phyloP scores from a whole-genome alignment of 2,113 vertebrate genomes.

The Chelonoidis abingdonii region DNA sequence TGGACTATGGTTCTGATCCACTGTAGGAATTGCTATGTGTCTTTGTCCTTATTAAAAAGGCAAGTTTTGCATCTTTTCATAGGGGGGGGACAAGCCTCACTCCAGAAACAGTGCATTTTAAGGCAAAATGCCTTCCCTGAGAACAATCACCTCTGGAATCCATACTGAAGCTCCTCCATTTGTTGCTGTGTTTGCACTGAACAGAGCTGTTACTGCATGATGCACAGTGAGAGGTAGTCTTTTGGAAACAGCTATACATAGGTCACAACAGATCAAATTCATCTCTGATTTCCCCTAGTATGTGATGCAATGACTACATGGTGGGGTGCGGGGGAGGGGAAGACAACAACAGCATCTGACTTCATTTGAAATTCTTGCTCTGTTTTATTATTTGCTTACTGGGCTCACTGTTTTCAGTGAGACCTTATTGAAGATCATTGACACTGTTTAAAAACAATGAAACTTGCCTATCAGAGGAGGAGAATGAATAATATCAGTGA shows the following conservation, averaged over 20 bases:
- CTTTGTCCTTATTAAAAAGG: background rate
- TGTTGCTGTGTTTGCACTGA: background rate
- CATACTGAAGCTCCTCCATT: background rate
- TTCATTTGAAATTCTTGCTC: constrained; percentile 31
- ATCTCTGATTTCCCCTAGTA: background rate
- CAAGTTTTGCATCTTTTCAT: background rate
- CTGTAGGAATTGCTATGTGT: background rate
- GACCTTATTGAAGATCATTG: background rate
- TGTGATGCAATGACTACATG: background rate
- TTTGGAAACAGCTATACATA: background rate
- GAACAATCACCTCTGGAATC: background rate
- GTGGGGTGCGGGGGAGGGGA: accelerated
- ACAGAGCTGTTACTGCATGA: background rate
- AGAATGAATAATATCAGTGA: background rate
- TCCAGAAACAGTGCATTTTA: background rate
- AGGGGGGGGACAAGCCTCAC: background rate
- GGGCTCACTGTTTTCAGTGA: background rate
- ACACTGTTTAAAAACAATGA: background rate
- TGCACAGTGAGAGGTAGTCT: background rate
- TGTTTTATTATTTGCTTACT: background rate
- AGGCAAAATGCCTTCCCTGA: background rate
- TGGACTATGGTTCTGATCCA: background rate
- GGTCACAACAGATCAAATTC: background rate
- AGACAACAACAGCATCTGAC: background rate
- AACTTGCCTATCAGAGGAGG: background rate